Percentiles rank a stretch among this genome's conserved stretches.
Conservation (phyloP, 2,797 vertebrate species). For the Scyliorhinus canicula region DNA sequence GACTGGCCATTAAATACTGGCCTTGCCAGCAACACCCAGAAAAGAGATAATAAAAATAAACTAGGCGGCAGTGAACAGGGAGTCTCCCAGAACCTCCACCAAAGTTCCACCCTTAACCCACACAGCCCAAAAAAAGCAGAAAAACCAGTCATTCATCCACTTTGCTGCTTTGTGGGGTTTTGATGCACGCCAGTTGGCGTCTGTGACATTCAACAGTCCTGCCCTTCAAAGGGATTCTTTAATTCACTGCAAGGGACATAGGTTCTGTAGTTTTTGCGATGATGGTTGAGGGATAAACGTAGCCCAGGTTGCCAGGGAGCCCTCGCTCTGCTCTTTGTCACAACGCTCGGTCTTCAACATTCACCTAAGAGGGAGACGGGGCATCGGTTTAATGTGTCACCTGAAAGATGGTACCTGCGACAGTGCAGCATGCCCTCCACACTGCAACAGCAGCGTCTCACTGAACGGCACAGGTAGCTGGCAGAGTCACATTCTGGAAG, state of each 20-base stretch:
- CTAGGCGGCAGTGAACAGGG: neutral
- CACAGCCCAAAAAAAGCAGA: neutral
- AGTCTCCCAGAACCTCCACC: neutral
- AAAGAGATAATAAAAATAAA: neutral
- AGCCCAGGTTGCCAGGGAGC: too few species aligned
- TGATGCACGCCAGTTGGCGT: neutral
- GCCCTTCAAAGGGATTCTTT: neutral
- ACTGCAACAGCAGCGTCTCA: too few species aligned
- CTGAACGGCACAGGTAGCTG: too few species aligned
- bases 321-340: neutral
- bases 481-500: too few species aligned
- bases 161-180: neutral
- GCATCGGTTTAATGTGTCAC: neutral
- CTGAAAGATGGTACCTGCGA: neutral
- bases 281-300: neutral
- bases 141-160: neutral
- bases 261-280: neutral
- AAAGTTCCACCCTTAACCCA: neutral
- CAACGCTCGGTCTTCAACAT: neutral
- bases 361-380: neutral
- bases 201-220: neutral
- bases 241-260: neutral
- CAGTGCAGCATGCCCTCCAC: neutral
- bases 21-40: neutral
- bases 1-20: neutral